Conservation (phyloP, 2,113 vertebrate genomes). For the Trochalopteron elliotii region DNA sequence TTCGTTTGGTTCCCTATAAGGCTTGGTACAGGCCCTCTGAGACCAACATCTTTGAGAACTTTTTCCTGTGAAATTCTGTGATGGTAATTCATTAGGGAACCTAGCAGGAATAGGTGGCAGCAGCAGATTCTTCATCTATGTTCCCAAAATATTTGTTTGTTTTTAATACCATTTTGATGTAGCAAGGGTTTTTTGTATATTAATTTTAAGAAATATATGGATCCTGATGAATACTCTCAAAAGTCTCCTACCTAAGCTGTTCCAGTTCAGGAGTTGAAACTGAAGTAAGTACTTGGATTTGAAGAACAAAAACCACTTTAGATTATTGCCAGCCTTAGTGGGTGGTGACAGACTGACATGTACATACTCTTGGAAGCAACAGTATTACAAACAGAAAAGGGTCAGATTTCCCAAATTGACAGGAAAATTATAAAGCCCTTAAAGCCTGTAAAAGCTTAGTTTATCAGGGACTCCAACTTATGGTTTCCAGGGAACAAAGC, state of each 20-base stretch:
- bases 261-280: background rate
- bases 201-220: background rate
- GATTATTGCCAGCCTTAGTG: background rate
- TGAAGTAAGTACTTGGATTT: background rate
- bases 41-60: background rate
- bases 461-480: background rate
- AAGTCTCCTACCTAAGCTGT: background rate
- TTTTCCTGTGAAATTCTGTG: background rate
- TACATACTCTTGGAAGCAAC: background rate
- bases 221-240: background rate
- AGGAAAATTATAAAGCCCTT: background rate
- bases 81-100: background rate
- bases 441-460: background rate
- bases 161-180: background rate
- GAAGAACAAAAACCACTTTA: background rate
- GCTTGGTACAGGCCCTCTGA: background rate
- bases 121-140: background rate
- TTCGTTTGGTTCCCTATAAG: background rate
- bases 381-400: background rate
- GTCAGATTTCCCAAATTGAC: background rate
- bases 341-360: background rate
- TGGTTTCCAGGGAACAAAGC: background rate
- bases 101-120: background rate
- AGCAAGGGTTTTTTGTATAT: background rate
- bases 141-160: background rate